Base-by-base conservation (phyloP, 2,797 vertebrate species). In the Astyanax mexicanus region DNA sequence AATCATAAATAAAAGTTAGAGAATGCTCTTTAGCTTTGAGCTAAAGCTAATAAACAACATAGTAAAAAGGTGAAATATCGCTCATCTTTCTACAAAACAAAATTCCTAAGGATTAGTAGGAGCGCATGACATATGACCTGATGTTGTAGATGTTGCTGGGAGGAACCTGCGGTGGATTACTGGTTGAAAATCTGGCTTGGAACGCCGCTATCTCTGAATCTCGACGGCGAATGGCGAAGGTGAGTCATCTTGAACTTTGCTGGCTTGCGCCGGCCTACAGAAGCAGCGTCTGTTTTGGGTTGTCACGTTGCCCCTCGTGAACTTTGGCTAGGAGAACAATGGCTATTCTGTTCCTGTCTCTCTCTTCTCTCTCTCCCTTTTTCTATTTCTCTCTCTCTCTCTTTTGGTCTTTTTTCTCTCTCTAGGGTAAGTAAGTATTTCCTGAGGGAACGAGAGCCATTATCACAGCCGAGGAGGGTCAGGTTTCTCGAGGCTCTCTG, bases 371-470 rank as follows among this genome's bases (percentile, higher is more conserved):
- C 42, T 70, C 69, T 70, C 10, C 54, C 52, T 60, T 38, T 73
- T 72, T 55, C 38, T 49, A 52, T 54, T 75, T 38, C 32, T 51
- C 27, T 61, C 68, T 69, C 3, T 55, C 49, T 69, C 62, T 25
- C 25, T 70, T 2, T 65, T 61, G 57, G 32, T 74, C 52, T 70
- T 61, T 75, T 70, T 74, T 52, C 70, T 61, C 75, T 73, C 84
- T 74, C 75, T 58, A 72, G 61, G 80, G 62, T 78, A 88, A 52
- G 69, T 84, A 82, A 52, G 69, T 84, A 82, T 91, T 89, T 89
- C 67, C 72, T 87, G 42, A 57, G 84, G 81, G 86, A 87, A 85
- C 69, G 68, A 51, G 58, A 37, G 37, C 57, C 25, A 83, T 51
- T 66, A 77, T 69, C 72, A 75, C 40, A 81, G 76, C 62, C 69